Evolutionary conservation across 1,140 invertebrate genomes (phyloP), one percentile per base, ranked within the genome.

Genomic region (Campoletis sonorensis): DNA sequence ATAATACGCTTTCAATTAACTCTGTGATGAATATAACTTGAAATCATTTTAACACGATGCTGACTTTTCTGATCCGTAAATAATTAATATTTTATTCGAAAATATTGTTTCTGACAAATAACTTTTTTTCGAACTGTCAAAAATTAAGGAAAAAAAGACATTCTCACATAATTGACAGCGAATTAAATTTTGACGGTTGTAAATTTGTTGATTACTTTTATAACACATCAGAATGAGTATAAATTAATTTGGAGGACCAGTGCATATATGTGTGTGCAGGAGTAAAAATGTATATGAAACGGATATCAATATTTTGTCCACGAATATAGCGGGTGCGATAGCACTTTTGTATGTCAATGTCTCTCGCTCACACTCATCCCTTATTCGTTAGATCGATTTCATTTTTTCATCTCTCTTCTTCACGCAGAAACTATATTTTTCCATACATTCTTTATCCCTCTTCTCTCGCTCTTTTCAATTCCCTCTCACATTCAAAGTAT

Each of bases 231-330:
- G n/a, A 4, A 7, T n/a, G 18, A 54, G 7, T 51, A 10, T 16
- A 1, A 4, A 33, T 7, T 33, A 33, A 33, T 11, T 3, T 45
- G 40, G 40, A 11, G 7, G n/a, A 54, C 49, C 15, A 1, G 49
- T 13, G 51, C 8, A 21, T 18, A 54, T 7, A 33, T 33, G n/a
- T 54, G 51, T 11, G 16, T 11, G 18, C 13, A 4, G 18, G 15
- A 8, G 18, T 54, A 4, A n/a, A 54, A 21, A 54, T 16, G 18
- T 54, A 54, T 8, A 21, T 1, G n/a, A 21, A 18, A 54, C 16
- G 45, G 67, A 37, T 40, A 81, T 81, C 80, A 81, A 81, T 81
- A 81, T 81, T 81, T 81, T 40, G 77, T 73, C 21, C 80, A 77
- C 71, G 71, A 58, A 72, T 61, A 23, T 67, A 8, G 5, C 80